Evolutionary conservation across 1,140 invertebrate species (phyloP), one percentile per base, ranked within the genome.

Genomic region (Idris sp.): DNA sequence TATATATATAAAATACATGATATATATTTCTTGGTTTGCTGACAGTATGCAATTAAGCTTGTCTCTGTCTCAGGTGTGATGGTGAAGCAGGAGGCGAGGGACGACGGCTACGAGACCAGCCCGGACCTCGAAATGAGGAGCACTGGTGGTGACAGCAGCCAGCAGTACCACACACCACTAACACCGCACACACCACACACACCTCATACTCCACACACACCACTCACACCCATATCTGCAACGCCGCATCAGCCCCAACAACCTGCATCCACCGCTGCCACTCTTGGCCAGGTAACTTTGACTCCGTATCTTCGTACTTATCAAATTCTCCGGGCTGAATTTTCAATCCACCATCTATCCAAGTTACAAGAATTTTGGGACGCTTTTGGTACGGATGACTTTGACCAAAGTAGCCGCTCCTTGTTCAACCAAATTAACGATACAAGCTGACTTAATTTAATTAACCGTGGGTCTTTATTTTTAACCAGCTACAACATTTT

Each of bases 21-120:
- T 31, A 46, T 59, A 28, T 59, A 46, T 43, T 22, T 43, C 43
- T 58, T 18, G 53, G 30, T 51, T 8, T 54, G 36, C 13, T 53
- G 67, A 62, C 38, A 62, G 49, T 64, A 53, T 59, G 53, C 44
- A 59, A 73, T 73, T 51, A 65, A 73, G 22, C 28, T 14, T 11
- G 53, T 71, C 49, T 76, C 30, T 69, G 59, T 64, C 61, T 72
- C 75, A 86, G 89, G 89, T 49, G 85, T 89, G 44, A 83, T 85
- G 81, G 91, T 91, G 83, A 92, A 92, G 79, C 89, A 92, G 78
- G 93, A 94, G 86, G 91, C 90, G 71, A 90, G 93, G 81, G 94
- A 95, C 89, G 94, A 95, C 88, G 93, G 93, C 67, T 95, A 95
- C 88, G 94, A 95, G 88, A 95, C 93, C 68, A 92, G 92, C 88